Base-by-base conservation (phyloP, 2,797 vertebrate genomes). In the Enteromius radiatus region DNA sequence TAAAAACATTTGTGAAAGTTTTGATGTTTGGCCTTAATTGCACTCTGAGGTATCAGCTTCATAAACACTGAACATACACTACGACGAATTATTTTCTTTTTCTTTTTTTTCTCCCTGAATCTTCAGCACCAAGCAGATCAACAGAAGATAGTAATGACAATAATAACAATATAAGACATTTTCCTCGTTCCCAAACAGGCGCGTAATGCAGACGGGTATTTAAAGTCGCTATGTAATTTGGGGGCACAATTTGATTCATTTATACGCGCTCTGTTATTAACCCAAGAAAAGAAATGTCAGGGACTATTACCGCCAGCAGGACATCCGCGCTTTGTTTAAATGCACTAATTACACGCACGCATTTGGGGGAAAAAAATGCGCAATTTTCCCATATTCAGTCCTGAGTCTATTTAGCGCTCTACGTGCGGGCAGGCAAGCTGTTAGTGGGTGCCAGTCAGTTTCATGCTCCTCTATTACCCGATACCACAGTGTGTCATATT, bases 201-300 rank as follows among this genome's bases (percentile, higher is more conserved):
- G 89, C 92, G 93, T 94, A 92, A 94, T 94, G 91, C 92, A 95
- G 94, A 94, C 92, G 92, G 92, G 93, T 94, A 93, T 95, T 94
- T 94, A 94, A 93, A 94, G 93, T 92, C 91, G 90, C 94, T 93
- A 92, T 95, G 94, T 96, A 95, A 96, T 95, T 96, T 95, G 90
- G 93, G 94, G 91, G 91, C 93, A 94, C 94, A 93, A 93, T 96
- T 95, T 95, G 94, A 95, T 95, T 96, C 94, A 95, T 95, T 95
- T 95, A 94, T 93, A 92, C 93, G 91, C 92, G 93, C 93, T 92
- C 94, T 95, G 95, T 95, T 95, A 96, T 96, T 96, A 96, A 95
- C 95, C 94, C 94, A 92, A 90, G 94, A 95, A 93, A 95, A 93
- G 91, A 95, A 92, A 95, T 95, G 94, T 94, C 95, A 96, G 93